Base-by-base conservation (phyloP, 2,113 vertebrate genomes). In the Asarcornis scutulata region DNA sequence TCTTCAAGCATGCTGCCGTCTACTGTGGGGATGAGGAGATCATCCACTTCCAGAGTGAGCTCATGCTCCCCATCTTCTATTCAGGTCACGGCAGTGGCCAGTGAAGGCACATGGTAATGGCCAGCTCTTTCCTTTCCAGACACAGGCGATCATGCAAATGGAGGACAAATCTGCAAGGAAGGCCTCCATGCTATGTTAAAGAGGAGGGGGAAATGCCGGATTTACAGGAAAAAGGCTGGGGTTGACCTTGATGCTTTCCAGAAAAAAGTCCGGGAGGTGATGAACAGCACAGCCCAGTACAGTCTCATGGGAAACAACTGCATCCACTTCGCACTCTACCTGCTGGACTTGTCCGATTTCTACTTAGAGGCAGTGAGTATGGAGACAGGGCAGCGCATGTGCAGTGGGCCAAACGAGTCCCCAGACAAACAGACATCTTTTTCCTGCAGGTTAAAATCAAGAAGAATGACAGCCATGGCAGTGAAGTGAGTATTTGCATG, bases 61-160 rank as follows among this genome's bases (percentile, higher is more conserved):
- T 0, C 36, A 20, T 1, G 3, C 17, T 7, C 17, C 12, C 13
- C 58, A 20, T 5, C 63, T 63, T 25, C 3, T 0, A 0, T 42
- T 40, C 6, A 8, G 18, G 29, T 48, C 1, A 2, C 40, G 29
- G 5, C 2, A 0, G 27, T 18, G 17, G 22, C 60, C 22, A 2
- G 32, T n/a, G 9, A 25, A 20, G 0, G 14, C 1, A 23, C 17
- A 9, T 32, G 32, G 31, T 2, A 2, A 44, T 38, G 32, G 13
- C 10, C 0, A 2, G 8, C 18, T 80, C 67, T 46, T 5, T 5
- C 2, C 36, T 73, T 78, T 73, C 21, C 66, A 72, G 50, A 14
- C 2, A 18, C 2, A 2, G 6, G 2, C 11, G 1, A 1, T 1
- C 2, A 0, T 2, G 2, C 1, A 1, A 20, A 1, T 1, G 3